Evolutionary conservation across 2,797 vertebrate species (phyloP), one percentile per base, ranked within the genome.

Genomic region (Hippocampus kuda): DNA sequence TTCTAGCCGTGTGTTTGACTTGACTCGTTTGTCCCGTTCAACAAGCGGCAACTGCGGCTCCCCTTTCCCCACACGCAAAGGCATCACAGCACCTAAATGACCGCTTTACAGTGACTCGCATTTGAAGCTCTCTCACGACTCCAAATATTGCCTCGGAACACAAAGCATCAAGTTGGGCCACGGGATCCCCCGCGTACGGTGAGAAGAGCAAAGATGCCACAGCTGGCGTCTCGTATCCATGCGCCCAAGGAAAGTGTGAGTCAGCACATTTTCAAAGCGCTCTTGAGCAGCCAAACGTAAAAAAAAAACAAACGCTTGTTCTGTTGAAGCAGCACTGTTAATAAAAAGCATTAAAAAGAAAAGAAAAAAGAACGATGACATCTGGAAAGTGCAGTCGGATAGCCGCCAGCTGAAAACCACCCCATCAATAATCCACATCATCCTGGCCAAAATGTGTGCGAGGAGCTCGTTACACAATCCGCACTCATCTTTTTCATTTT

Each of bases 301-400:
- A 26, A 48, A 20, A 62, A 34, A 38, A 38, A 8, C 1, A 38
- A 38, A 38, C 26, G 2, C 24, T 65, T 65, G n/a, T 24, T 65
- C 63, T 42, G n/a, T 9, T 65, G 4, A 63, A 15, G 62, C 41
- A 15, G 42, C 42, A 20, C 44, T 74, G 69, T 76, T 75, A 75
- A 77, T 76, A 76, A 81, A 54, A 81, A 76, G 26, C 46, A 48
- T 71, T 53, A 8, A 2, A 2, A n/a, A 53, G 20, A 22, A 22
- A 51, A 44, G 6, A 53, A 56, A n/a, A 54, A 73, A 79, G 79
- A 60, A 65, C 27, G 16, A 1, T 75, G 71, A 73, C 82, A 83
- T 85, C 78, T 84, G 79, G 79, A 79, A 86, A 78, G 22, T 77
- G 66, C 53, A 73, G 71, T 57, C 71, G 26, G 38, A 57, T 67